Evolutionary conservation across 2,797 vertebrate species (phyloP).

Genomic region (Euthynnus affinis): DNA sequence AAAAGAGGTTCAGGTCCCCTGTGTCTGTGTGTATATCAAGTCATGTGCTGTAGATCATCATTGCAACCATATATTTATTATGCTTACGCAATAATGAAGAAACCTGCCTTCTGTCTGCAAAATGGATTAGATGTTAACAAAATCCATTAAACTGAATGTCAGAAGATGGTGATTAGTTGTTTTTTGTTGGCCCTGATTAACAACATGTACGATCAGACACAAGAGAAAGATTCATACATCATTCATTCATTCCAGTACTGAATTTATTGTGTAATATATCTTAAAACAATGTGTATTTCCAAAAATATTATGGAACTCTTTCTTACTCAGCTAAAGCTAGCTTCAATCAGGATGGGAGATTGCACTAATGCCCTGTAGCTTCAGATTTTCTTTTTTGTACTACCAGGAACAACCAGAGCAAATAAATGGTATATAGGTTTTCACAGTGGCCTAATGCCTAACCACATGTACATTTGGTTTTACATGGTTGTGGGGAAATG

Average conservation of each 20-base stretch:
- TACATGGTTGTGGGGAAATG: slow-evolving; percentile 77
- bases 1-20: not conserved
- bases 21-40: slow-evolving; percentile 19
- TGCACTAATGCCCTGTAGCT: not conserved
- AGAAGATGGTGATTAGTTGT: not conserved
- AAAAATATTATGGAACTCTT: not conserved
- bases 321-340: not conserved
- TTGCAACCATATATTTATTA: slow-evolving; percentile 7
- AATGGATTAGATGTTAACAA: not conserved
- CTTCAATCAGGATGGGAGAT: not conserved
- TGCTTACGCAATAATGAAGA: slow-evolving; percentile 19
- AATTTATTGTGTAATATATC: too few relatives aligned
- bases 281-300: too few relatives aligned
- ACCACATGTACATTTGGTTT: slow-evolving; percentile 76
- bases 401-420: slow-evolving; percentile 36
- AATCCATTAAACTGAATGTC: not conserved
- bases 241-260: too few relatives aligned
- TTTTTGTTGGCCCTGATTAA: not conserved
- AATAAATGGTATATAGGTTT: slow-evolving; percentile 53
- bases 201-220: too few relatives aligned
- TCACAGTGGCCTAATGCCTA: slow-evolving; percentile 48
- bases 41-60: slow-evolving; percentile 9
- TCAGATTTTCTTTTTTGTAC: slow-evolving; percentile 1
- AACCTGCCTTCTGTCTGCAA: slow-evolving; percentile 10
- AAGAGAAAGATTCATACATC: too few relatives aligned